These are phyloP conservation scores for roundworm (Caenorhabditis elegans) DNA, from an alignment of 1,140 invertebrate species.

Conservation along the genomic window DNA sequence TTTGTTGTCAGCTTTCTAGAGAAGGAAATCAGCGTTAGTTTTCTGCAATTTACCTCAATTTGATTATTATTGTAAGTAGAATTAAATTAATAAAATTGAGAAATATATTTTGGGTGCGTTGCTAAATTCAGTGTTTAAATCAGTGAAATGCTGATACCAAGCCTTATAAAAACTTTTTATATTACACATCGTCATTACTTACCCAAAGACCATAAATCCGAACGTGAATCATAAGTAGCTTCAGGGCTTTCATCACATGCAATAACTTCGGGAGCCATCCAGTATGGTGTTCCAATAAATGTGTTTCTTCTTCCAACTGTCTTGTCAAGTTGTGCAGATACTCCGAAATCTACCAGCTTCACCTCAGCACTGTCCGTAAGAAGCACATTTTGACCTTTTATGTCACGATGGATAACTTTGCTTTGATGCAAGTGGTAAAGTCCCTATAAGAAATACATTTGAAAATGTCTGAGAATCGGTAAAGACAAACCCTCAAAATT, in stretches of 20 bases:
- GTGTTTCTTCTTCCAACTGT: conserved; percentile 98
- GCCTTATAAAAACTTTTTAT: no score
- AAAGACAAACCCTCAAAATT: conserved; percentile 74
- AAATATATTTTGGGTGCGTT: no score
- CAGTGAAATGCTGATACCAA: no score
- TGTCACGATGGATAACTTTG: conserved; percentile 98
- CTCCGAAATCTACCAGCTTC: conserved; percentile 99
- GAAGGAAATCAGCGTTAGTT: no score
- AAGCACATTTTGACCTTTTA: conserved; percentile 99
- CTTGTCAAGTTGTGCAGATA: conserved; percentile 95
- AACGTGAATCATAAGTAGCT: conserved; percentile 98
- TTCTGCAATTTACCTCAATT: no score
- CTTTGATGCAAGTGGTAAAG: conserved; percentile 95
- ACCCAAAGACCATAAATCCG: conserved; percentile 93
- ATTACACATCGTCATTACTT: no score
- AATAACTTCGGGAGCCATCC: conserved; percentile 88
- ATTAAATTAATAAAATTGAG: no score
- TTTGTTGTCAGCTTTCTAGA: no score
- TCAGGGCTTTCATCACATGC: conserved; percentile 99
- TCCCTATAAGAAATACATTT: conserved; percentile 73
- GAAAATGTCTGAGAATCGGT: neutral
- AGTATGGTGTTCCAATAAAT: conserved; percentile 98
- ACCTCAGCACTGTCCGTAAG: conserved; percentile 99
- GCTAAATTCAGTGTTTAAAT: no score
- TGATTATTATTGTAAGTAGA: no score